Evolutionary conservation across 1,140 invertebrate species (phyloP), one percentile per base, ranked within the genome.

Genomic region (Bradysia coprophila): DNA sequence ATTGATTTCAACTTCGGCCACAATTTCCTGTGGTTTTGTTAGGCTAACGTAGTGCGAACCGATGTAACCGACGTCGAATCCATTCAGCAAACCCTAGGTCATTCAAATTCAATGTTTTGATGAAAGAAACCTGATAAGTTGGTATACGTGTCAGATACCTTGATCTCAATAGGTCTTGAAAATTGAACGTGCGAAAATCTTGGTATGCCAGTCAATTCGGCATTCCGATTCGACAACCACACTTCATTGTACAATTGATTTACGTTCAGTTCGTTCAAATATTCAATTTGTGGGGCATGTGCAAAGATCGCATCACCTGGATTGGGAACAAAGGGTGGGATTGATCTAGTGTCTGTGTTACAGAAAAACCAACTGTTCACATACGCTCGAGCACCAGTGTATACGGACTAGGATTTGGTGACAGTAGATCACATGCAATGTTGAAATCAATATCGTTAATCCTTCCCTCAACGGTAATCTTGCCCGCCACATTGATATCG

Each of bases 1-100:
- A 42, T 56, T 40, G 34, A 59, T 57, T 45, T 57, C 42, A 1
- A 56, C 42, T 9, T 48, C 47, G 1, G 38, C 39, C 2, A 21
- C 18, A 33, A 49, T 32, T 24, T 43, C 28, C 46, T 49, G 48
- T 16, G 42, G 23, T 38, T 43, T 42, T 4, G 42, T 28, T 33
- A 43, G 31, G 19, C 38, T 32, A 3, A 34, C 11, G 41, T 46
- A 46, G 24, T 40, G 10, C 15, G 10, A 10, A 15, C 2, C 22
- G 16, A 40, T 34, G 24, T 24, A 43, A 15, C 6, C 33, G 24
- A 22, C 36, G 47, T 47, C 38, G 19, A 41, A 23, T 19, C 21
- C 36, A 19, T 38, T 38, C 4, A 38, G 11, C 13, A 34, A 34
- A 34, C 32, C 32, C 32, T 34, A 34, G 3, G 18, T 9, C 28